These are phyloP conservation scores for Machaerirhynchus nigripectus DNA, from an alignment of 2,113 vertebrate species.

Conservation along the genomic window DNA sequence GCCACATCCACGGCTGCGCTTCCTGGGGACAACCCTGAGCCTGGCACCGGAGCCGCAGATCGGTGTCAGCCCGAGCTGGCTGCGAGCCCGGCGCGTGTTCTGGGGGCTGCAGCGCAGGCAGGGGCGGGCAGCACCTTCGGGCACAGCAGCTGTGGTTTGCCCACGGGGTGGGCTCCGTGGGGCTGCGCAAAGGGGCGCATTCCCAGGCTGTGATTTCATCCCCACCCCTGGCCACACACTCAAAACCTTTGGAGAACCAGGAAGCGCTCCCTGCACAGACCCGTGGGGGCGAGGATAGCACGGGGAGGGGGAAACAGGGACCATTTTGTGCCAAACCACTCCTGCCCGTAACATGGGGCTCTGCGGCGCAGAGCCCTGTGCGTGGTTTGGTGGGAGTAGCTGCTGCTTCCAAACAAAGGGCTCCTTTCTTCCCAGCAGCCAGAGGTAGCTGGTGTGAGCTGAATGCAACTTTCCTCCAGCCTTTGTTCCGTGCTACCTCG, in stretches of 20 bases:
- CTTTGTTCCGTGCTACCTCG: not conserved
- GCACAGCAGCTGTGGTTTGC: rapidly evolving
- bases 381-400: not conserved
- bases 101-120: rapidly evolving
- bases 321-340: not conserved
- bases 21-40: rapidly evolving
- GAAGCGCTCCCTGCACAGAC: not conserved
- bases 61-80: rapidly evolving
- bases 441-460: slow-evolving; percentile 31
- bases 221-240: not conserved
- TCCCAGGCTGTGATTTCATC: not conserved
- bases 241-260: not conserved
- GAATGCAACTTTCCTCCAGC: slow-evolving; percentile 20
- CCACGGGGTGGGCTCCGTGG: not conserved
- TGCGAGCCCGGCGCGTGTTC: rapidly evolving
- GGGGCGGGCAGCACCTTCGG: not conserved
- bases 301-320: not conserved
- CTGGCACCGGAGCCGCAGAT: rapidly evolving
- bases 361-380: not conserved
- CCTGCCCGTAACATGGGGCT: rapidly evolving
- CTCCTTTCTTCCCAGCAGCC: slow-evolving; percentile 24
- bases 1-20: rapidly evolving
- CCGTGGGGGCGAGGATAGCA: not conserved
- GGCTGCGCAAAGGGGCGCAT: rapidly evolving
- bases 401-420: slow-evolving; percentile 35